Conservation (phyloP, 2,113 vertebrate species). For the Tiliqua scincoides region DNA sequence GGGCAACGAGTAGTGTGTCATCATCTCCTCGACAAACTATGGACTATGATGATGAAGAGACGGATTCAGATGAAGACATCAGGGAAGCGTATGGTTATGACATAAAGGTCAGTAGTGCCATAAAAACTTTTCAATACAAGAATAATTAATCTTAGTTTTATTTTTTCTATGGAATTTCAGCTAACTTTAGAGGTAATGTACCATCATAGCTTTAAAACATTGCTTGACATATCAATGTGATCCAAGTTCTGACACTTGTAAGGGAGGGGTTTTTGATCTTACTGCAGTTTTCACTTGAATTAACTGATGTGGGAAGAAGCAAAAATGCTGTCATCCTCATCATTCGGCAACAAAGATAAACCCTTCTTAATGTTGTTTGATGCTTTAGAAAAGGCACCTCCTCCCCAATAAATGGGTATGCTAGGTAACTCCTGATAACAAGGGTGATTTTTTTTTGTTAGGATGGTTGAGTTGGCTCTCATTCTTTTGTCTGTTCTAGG, state of each 20-base stretch:
- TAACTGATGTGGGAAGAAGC: neutral
- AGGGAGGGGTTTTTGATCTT: neutral
- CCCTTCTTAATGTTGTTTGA: neutral
- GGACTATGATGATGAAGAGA: constrained; percentile 98
- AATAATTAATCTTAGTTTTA: neutral
- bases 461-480: constrained; percentile 5
- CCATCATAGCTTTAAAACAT: neutral
- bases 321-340: neutral
- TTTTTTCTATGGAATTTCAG: neutral
- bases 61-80: constrained; percentile 97
- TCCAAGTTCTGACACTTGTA: neutral
- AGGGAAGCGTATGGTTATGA: constrained; percentile 95
- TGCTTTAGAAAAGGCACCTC: neutral
- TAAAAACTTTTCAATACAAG: neutral
- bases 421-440: neutral
- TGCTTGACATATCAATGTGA: neutral
- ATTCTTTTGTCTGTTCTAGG: constrained; percentile 75
- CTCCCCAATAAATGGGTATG: neutral
- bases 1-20: constrained; percentile 81
- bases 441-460: neutral
- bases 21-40: constrained; percentile 89
- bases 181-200: neutral
- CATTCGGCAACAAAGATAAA: neutral
- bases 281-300: neutral
- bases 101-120: constrained; percentile 80